Percentiles rank a stretch among this genome's conserved stretches.
These are phyloP conservation scores for Coregonus ussuriensis DNA, from an alignment of 2,797 vertebrate genomes.

Conservation along the genomic window DNA sequence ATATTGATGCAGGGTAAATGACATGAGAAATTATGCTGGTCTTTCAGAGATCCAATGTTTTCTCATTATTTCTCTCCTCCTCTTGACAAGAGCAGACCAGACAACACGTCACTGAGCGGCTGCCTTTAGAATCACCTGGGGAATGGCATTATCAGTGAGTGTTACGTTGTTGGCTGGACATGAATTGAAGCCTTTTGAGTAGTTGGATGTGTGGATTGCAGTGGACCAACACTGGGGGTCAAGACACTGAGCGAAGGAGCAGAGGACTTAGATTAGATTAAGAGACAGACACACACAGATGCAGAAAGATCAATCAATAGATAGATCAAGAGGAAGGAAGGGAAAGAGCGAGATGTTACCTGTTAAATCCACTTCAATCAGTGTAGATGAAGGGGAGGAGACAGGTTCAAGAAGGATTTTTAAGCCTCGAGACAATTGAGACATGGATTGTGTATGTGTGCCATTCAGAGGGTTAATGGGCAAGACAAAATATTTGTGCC, in stretches of 20 bases:
- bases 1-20: conserved; percentile 71
- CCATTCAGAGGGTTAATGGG: no score
- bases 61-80: conserved; percentile 60
- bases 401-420: no score
- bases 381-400: no score
- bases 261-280: not conserved
- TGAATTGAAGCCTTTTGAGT: not conserved
- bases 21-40: conserved; percentile 63
- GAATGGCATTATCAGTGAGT: not conserved
- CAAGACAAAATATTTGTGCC: no score
- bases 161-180: not conserved
- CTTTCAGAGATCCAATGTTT: conserved; percentile 53
- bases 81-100: not conserved
- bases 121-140: not conserved
- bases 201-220: not conserved
- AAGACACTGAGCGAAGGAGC: no score
- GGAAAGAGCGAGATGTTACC: not conserved
- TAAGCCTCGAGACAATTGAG: no score
- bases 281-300: not conserved
- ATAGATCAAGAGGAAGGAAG: not conserved
- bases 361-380: no score
- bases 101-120: no score
- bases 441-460: no score
- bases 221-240: not conserved
- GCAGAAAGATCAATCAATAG: not conserved